phyloP scores from a whole-genome alignment of 2,888 invertebrate genomes.

The Cryptops parisi region DNA sequence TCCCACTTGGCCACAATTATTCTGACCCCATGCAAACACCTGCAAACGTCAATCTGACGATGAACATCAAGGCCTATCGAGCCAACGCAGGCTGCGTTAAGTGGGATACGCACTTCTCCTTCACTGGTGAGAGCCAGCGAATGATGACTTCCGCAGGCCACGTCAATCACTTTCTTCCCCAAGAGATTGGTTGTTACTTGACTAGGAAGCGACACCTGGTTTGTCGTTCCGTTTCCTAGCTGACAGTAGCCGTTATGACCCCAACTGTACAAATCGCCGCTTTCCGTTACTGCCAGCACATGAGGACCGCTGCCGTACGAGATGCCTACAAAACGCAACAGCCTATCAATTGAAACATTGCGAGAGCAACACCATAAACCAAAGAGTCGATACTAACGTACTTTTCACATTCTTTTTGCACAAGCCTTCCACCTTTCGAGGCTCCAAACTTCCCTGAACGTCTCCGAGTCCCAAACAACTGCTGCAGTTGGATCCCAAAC shows the following conservation, averaged over 20 bases:
- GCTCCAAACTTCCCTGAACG: conserved; percentile 37
- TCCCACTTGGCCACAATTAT: conserved; percentile 44
- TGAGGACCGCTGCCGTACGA: conserved; percentile 45
- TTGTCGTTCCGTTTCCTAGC: conserved; percentile 41
- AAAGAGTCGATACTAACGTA: no score
- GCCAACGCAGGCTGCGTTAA: no score
- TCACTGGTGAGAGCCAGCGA: conserved; percentile 41
- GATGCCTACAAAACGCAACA: conserved; percentile 29
- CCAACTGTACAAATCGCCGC: conserved; percentile 43
- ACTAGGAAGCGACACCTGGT: conserved; percentile 38
- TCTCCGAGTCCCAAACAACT: conserved; percentile 43
- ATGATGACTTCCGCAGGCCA: conserved; percentile 46
- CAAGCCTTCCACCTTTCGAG: conserved; percentile 38
- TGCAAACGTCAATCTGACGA: no score
- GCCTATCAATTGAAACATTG: not conserved
- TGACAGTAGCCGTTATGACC: conserved; percentile 45
- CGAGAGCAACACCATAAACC: no score
- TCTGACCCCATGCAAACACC: conserved; percentile 47
- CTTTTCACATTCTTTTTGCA: conserved; percentile 39
- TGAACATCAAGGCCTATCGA: no score
- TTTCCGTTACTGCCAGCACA: conserved; percentile 41
- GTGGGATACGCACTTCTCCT: conserved; percentile 46
- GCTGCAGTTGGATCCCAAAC: conserved; percentile 41
- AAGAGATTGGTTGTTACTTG: conserved; percentile 35
- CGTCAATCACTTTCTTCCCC: conserved; percentile 36